Percentiles rank a stretch among this genome's conserved stretches.
Conservation (phyloP, 64 coral and sea anemone species). For the Porites lutea region DNA sequence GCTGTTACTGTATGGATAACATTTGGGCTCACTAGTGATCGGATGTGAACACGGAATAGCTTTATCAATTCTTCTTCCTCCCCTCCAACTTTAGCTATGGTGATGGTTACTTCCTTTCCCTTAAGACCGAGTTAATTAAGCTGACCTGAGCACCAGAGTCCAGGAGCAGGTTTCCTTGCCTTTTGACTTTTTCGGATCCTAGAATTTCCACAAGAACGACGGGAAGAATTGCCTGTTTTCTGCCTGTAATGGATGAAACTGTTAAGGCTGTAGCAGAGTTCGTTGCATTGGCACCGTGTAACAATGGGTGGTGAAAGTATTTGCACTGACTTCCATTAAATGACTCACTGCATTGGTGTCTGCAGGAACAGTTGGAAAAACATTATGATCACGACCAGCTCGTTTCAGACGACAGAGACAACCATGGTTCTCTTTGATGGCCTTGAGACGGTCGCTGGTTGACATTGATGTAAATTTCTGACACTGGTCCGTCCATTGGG, state of each 20-base stretch:
- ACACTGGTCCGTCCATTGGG: too few relatives aligned
- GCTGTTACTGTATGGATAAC: too few relatives aligned
- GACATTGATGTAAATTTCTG: too few relatives aligned
- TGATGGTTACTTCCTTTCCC: conserved; percentile 44
- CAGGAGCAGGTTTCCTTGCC: conserved; percentile 65
- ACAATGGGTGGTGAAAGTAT: conserved; percentile 57
- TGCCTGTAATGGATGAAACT: conserved; percentile 18
- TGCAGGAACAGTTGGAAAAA: conserved; percentile 56
- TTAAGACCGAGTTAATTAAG: conserved; percentile 57
- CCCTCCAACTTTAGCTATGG: neutral
- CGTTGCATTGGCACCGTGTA: conserved; percentile 26
- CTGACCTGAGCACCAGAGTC: conserved; percentile 82
- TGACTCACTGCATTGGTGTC: conserved; percentile 32
- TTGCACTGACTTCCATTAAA: conserved; percentile 46
- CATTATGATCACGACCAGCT: conserved; percentile 64
- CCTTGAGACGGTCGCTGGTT: neutral
- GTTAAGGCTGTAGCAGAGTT: neutral
- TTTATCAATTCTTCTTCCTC: conserved; percentile 66
- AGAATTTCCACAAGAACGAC: conserved; percentile 31
- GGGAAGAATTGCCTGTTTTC: conserved; percentile 40
- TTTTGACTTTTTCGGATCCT: conserved; percentile 43
- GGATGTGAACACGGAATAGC: conserved; percentile 49
- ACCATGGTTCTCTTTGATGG: conserved; percentile 66
- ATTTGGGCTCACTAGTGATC: too few relatives aligned
- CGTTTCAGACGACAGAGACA: conserved; percentile 69